phyloP scores from a whole-genome alignment of 64 coral and sea anemone genomes.

The Montipora foliosa region DNA sequence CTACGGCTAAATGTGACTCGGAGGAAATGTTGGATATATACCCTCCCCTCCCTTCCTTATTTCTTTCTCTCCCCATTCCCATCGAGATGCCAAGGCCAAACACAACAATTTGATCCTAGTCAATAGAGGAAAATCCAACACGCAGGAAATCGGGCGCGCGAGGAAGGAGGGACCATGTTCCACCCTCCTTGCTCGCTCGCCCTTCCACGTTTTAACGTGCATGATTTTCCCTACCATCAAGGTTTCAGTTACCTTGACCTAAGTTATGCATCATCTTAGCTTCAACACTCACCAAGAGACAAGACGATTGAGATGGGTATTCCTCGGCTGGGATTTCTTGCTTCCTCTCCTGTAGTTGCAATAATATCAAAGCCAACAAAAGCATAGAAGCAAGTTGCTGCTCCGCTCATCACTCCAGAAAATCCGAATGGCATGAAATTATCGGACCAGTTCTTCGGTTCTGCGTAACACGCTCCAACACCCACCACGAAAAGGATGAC shows the following conservation, averaged over 20 bases:
- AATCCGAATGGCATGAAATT: slow-evolving; percentile 67
- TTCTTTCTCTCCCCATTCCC: no score
- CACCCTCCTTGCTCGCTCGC: no score
- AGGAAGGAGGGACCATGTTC: no score
- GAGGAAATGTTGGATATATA: no score
- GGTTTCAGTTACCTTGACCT: not conserved
- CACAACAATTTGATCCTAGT: no score
- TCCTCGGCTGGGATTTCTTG: slow-evolving; percentile 26
- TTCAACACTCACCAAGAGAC: slow-evolving; percentile 3
- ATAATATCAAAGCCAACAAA: slow-evolving; percentile 71
- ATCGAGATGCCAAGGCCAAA: no score
- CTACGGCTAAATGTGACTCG: not conserved
- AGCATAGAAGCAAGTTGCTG: slow-evolving; percentile 61
- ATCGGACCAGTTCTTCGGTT: slow-evolving; percentile 62
- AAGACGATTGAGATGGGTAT: slow-evolving; percentile 48
- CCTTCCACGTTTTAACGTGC: no score
- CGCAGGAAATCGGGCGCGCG: no score
- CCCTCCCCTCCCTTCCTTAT: no score
- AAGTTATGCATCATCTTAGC: not conserved
- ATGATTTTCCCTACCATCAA: no score
- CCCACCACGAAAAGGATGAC: slow-evolving; percentile 43
- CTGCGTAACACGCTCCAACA: slow-evolving; percentile 61
- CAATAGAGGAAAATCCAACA: no score
- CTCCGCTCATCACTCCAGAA: slow-evolving; percentile 36
- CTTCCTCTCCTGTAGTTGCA: slow-evolving; percentile 60